phyloP scores from a whole-genome alignment of 2,113 vertebrate genomes.

The Saguinus imperator region DNA sequence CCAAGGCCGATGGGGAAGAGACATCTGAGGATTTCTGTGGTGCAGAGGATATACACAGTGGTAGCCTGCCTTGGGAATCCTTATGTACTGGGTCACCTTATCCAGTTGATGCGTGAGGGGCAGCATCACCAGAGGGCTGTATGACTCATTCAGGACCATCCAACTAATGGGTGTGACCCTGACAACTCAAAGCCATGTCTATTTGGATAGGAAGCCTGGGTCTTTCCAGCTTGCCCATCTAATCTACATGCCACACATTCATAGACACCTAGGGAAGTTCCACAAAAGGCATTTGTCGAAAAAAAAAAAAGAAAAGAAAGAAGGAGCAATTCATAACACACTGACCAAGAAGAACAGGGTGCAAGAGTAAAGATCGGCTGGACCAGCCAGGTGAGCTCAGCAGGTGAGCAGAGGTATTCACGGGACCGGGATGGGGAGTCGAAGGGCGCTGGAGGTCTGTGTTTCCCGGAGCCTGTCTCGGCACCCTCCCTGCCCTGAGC shows the following conservation, averaged over 20 bases:
- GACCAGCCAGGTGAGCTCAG: background rate
- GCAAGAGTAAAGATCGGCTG: background rate
- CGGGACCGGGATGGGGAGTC: rapidly evolving
- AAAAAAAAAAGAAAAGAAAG: background rate
- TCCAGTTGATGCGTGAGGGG: background rate
- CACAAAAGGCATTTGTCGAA: background rate
- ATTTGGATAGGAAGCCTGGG: background rate
- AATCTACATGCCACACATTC: background rate
- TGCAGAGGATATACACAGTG: no score
- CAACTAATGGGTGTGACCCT: no score
- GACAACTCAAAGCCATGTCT: background rate
- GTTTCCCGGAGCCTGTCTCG: no score
- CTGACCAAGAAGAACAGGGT: background rate
- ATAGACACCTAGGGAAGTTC: background rate
- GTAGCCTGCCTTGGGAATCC: background rate
- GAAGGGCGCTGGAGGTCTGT: background rate
- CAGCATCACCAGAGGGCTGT: background rate
- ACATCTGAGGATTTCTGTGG: background rate
- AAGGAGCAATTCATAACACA: background rate
- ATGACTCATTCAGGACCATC: no score
- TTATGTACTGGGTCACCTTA: background rate
- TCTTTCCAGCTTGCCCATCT: background rate
- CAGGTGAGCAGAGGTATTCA: background rate
- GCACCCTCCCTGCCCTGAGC: background rate
- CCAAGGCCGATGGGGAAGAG: background rate